These are phyloP conservation scores for Polyodon spathula DNA, from an alignment of 2,113 vertebrate genomes.

Conservation along the genomic window DNA sequence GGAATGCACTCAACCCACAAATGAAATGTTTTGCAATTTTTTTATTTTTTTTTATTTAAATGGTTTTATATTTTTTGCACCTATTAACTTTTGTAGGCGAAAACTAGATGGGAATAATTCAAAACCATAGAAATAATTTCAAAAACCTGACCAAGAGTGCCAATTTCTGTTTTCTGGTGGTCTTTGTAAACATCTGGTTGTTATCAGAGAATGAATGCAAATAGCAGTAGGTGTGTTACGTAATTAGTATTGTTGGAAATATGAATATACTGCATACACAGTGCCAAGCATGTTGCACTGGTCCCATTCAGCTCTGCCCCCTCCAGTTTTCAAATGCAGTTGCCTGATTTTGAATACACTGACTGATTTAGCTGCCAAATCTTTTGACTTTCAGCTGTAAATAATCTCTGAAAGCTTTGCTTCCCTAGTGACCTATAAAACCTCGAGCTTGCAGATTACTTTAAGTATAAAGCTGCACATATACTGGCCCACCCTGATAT, in stretches of 20 bases:
- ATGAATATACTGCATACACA: background rate
- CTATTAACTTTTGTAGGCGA: background rate
- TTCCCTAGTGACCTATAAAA: background rate
- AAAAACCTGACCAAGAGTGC: background rate
- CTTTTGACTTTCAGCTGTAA: too few relatives aligned
- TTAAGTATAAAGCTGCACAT: too few relatives aligned
- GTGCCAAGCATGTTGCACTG: background rate
- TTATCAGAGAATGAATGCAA: background rate
- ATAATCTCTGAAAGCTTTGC: background rate
- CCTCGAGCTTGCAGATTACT: too few relatives aligned
- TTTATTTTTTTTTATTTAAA: background rate
- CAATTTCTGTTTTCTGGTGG: background rate
- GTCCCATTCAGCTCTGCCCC: background rate
- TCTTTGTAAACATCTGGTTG: slow-evolving; percentile 3
- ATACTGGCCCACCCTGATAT: too few relatives aligned
- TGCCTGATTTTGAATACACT: background rate
- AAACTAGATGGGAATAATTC: background rate
- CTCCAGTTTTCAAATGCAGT: background rate
- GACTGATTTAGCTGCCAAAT: background rate
- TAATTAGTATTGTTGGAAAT: background rate
- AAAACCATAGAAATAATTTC: background rate
- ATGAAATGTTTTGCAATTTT: background rate
- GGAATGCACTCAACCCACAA: background rate
- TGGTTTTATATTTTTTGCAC: background rate
- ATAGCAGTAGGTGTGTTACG: background rate